Evolutionary conservation across 2,888 invertebrate species (phyloP), one percentile per base, ranked within the genome.

Genomic region (Caenorhabditis sp.): DNA sequence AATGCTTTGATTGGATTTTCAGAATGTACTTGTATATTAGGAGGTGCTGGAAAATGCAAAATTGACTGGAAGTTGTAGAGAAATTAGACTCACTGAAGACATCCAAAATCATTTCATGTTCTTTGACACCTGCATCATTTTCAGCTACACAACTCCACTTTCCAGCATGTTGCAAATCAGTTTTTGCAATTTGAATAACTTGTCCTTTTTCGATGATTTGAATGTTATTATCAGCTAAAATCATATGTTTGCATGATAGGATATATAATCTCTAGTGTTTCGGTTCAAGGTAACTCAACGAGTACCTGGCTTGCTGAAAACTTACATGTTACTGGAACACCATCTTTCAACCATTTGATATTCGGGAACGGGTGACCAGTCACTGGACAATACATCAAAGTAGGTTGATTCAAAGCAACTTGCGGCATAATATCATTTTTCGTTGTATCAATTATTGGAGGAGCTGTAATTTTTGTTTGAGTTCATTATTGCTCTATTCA

Each of bases 61-160:
- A n/a, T n/a, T n/a, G n/a, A n/a, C n/a, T n/a, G n/a, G n/a, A n/a
- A n/a, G n/a, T n/a, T n/a, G n/a, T n/a, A n/a, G n/a, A n/a, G n/a
- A n/a, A n/a, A n/a, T n/a, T n/a, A n/a, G n/a, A n/a, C 70, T 76
- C 25, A 84, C 86, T 80, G 73, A 83, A 87, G 0, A 87, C 85
- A 60, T 87, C 83, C 10, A 87, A 68, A 20, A 62, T 57, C 63
- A 87, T 78, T 60, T 84, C 84, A 17, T 80, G 58, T 52, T 84
- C 83, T 21, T 72, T 77, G 0, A 83, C 82, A 5, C 90, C 90
- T 1, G 90, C 90, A 2, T 85, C 70, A 77, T 90, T 90, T 58
- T 84, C 84, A 5, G 89, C 90, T 17, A 87, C 67, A 83, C 90
- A 90, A 25, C 87, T 87, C 83, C 89, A 90, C 17, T 81, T 78